phyloP scores from a whole-genome alignment of 2,888 invertebrate genomes.

The Carpatolechia fugitivella region DNA sequence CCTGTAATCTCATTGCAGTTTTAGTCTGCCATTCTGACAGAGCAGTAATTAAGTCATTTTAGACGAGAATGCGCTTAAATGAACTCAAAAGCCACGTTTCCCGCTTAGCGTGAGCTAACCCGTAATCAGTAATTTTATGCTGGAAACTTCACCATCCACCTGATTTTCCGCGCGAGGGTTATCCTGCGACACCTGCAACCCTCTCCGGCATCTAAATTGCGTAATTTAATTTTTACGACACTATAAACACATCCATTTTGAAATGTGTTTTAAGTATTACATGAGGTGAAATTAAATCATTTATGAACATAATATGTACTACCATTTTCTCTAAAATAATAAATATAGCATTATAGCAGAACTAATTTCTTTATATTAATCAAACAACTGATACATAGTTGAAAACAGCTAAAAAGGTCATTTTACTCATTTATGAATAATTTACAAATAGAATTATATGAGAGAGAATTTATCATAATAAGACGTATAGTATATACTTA shows the following conservation, averaged over 20 bases:
- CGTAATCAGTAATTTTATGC: neutral
- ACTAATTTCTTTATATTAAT: no score
- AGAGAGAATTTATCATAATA: no score
- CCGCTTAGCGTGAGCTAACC: neutral
- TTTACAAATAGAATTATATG: no score
- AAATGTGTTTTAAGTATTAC: no score
- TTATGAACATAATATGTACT: no score
- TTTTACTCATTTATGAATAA: no score
- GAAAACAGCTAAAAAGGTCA: no score
- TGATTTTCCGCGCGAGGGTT: neutral
- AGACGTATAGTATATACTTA: no score
- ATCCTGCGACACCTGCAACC: neutral
- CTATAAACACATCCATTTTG: neutral
- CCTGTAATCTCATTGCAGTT: neutral
- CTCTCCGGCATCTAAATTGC: neutral
- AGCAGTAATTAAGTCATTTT: constrained; percentile 6
- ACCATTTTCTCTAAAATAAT: no score
- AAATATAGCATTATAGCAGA: no score
- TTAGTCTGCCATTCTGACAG: neutral
- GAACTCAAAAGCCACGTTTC: neutral
- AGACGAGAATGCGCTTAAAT: neutral
- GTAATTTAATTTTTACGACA: neutral
- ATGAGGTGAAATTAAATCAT: no score
- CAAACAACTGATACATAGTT: no score
- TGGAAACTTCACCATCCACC: neutral